These are phyloP conservation scores for Clistopyga incitator DNA, from an alignment of 2,888 invertebrate genomes.

Conservation along the genomic window DNA sequence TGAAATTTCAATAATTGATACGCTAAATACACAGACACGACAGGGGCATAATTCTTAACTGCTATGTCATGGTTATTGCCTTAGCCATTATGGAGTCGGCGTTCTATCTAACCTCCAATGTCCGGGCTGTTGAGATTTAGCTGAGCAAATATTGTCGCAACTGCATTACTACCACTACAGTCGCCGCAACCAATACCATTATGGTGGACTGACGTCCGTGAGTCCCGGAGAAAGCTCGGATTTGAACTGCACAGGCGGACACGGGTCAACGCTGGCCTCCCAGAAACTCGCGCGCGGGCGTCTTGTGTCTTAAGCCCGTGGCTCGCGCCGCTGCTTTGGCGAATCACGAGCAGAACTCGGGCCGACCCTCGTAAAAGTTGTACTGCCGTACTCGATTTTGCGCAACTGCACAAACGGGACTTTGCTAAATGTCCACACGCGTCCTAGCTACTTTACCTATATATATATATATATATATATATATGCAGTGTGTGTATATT, in stretches of 20 bases:
- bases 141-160: constrained; percentile 15
- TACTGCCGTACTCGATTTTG: constrained; percentile 24
- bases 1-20: no score
- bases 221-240: constrained; percentile 32
- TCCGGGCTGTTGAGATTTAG: neutral
- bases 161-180: constrained; percentile 1
- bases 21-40: no score
- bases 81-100: neutral
- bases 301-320: neutral
- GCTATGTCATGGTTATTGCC: constrained; percentile 2
- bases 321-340: neutral
- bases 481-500: no score
- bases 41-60: neutral
- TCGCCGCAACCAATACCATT: neutral
- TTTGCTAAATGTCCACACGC: constrained; percentile 24
- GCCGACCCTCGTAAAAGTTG: constrained; percentile 25
- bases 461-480: neutral
- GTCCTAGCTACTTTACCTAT: neutral
- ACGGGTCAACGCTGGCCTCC: constrained; percentile 26
- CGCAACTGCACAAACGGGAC: constrained; percentile 15
- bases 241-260: constrained; percentile 31
- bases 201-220: neutral
- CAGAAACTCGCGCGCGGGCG: neutral
- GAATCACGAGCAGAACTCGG: neutral
- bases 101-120: neutral